Conservation (phyloP, 2,113 vertebrate genomes). For the Ageneiosus marmoratus region DNA sequence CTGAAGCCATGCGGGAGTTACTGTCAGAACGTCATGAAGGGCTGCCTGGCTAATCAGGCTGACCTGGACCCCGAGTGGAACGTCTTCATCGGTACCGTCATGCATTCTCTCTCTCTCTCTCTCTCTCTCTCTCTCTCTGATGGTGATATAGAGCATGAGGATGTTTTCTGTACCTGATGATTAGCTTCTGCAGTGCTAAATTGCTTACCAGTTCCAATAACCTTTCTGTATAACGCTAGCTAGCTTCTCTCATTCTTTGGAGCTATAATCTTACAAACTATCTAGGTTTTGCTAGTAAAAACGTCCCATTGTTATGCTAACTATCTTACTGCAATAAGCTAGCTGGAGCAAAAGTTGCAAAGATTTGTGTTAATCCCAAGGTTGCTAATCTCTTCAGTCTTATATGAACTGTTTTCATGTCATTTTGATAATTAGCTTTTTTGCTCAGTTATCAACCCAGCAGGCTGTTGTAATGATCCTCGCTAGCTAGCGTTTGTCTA, state of each 20-base stretch:
- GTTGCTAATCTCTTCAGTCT: neutral
- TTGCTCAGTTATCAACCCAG: neutral
- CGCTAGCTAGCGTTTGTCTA: neutral
- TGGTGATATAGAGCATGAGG: no score
- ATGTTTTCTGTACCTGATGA: no score
- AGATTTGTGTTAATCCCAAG: neutral
- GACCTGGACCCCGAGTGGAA: slow-evolving; percentile 98
- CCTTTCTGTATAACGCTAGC: no score
- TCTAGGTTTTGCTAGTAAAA: neutral
- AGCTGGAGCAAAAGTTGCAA: neutral
- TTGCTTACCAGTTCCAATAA: no score
- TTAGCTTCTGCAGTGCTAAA: no score
- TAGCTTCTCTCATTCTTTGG: neutral
- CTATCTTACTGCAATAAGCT: neutral
- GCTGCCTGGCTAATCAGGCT: slow-evolving; percentile 96
- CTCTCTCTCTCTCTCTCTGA: neutral
- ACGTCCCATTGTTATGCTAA: neutral
- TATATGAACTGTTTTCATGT: no score
- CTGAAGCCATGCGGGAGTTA: slow-evolving; percentile 94
- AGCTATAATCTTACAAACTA: neutral
- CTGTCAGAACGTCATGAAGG: slow-evolving; percentile 97
- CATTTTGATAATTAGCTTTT: neutral
- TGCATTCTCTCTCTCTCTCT: neutral
- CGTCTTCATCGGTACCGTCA: slow-evolving; percentile 86
- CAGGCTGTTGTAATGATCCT: neutral